Conservation (phyloP, 1,140 invertebrate species). For the Cyrtorhinus lividipennis region DNA sequence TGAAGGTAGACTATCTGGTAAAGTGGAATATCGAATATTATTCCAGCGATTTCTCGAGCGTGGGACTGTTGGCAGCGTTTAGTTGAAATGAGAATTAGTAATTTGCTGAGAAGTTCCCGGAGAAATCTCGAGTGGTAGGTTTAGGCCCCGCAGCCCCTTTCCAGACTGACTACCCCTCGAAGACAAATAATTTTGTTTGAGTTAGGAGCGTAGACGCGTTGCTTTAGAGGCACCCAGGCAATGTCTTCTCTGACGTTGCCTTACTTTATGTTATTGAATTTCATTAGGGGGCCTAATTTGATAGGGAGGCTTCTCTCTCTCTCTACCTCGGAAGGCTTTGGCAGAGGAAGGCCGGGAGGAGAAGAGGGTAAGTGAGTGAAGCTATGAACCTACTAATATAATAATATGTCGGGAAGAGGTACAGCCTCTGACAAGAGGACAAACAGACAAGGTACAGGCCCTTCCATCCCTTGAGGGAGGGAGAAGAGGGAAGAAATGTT, state of each 20-base stretch:
- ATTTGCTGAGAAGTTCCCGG: no score
- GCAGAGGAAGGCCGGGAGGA: neutral
- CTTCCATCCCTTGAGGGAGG: neutral
- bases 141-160: no score
- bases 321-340: neutral
- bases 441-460: neutral
- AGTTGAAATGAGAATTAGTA: no score
- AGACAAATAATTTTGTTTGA: neutral
- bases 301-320: slow-evolving; percentile 3
- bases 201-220: neutral
- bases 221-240: neutral
- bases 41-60: no score
- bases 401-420: slow-evolving; percentile 13
- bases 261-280: slow-evolving; percentile 17
- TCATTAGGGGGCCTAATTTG: slow-evolving; percentile 13
- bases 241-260: neutral
- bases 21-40: no score
- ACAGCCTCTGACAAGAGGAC: slow-evolving; percentile 10
- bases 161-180: no score
- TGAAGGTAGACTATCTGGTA: no score
- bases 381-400: slow-evolving; percentile 16
- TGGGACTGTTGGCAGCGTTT: no score
- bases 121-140: no score
- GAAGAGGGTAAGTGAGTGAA: neutral
- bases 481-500: no score